Evolutionary conservation across 2,113 vertebrate species (phyloP).

Genomic region (Lichenostomus cassidix): DNA sequence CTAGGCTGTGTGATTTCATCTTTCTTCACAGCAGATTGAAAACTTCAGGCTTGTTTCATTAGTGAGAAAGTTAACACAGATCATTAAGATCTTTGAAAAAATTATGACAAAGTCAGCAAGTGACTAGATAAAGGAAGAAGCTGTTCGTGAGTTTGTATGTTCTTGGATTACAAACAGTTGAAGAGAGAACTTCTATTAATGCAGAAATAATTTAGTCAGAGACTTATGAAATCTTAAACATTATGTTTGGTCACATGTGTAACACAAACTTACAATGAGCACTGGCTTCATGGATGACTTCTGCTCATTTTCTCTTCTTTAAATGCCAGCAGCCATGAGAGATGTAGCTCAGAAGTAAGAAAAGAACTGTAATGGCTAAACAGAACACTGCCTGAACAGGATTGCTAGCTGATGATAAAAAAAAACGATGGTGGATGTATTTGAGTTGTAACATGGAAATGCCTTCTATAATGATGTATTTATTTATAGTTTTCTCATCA

Average conservation of each 20-base stretch:
- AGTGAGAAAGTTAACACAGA: neutral
- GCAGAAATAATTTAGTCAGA: neutral
- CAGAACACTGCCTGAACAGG: neutral
- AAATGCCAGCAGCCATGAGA: neutral
- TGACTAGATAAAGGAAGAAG: neutral
- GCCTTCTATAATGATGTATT: neutral
- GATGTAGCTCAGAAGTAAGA: neutral
- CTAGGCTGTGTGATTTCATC: rapidly evolving
- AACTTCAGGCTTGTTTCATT: neutral
- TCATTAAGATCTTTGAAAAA: neutral
- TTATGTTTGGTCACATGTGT: neutral
- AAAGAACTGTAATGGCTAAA: neutral
- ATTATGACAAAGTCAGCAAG: neutral
- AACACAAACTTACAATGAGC: neutral
- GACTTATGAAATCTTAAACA: neutral
- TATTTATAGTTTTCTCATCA: neutral
- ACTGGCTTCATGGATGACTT: neutral
- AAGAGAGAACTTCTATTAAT: neutral
- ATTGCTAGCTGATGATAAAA: neutral
- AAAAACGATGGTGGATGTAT: neutral
- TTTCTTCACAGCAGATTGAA: neutral
- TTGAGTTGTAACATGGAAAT: neutral
- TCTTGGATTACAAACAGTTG: neutral
- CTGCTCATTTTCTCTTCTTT: neutral
- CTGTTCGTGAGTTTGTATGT: neutral